Evolutionary conservation across 1,140 invertebrate genomes (phyloP), one percentile per base, ranked within the genome.

Genomic region (Physella acuta): DNA sequence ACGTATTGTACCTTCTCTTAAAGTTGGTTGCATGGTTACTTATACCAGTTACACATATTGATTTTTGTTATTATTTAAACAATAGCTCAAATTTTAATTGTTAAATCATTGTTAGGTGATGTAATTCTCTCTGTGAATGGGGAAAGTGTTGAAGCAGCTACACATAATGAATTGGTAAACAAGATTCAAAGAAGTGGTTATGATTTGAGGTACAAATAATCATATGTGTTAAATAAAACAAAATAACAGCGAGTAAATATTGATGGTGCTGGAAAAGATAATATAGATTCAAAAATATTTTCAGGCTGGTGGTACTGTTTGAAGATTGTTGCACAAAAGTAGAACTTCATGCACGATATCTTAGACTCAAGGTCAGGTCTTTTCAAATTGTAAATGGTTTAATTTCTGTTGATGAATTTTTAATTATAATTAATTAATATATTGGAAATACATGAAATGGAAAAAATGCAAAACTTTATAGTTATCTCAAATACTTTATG

Each of bases 111-210:
- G 17, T 33, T 74, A 89, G 88, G 89, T 51, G 95, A 97, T 84
- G 94, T 97, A 1, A 96, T 97, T 73, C 85, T 97, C 20, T 94
- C 94, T 17, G 96, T 97, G 73, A 97, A 97, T 85, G 94, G 95
- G 1, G 92, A 94, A 79, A 80, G 77, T 66, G 94, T 97, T 89
- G 94, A 97, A 81, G 90, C 92, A 71, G 91, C 92, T 0, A 93
- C 95, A 82, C 95, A 97, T 81, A 91, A 93, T 75, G 91, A 92
- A 33, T 88, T 97, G 20, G 94, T 97, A 0, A 91, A 90, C 76
- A 94, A 93, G 75, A 96, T 97, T 56, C 94, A 94, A 82, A 90
- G 90, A 73, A 95, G 94, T 86, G 28, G 55, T 1, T 8, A 5
- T 2, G 66, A 68, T 70, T 94, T 97, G 92, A 88, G 94, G 66